These are phyloP conservation scores for Cephus rjabovi DNA, from an alignment of 2,888 invertebrate genomes.

Conservation along the genomic window DNA sequence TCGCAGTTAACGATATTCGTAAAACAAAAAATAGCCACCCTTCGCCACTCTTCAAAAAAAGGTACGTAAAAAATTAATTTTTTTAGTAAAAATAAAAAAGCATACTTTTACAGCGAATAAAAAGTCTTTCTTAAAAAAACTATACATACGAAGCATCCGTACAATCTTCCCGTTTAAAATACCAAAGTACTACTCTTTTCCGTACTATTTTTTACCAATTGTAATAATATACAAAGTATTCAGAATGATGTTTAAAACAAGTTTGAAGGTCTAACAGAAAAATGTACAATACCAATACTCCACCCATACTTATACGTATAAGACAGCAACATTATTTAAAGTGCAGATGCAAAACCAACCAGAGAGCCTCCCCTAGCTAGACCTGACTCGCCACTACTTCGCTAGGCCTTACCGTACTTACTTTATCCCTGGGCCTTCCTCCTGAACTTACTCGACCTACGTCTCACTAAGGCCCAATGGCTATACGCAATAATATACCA, in stretches of 20 bases:
- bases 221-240: neutral
- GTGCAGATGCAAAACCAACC: conserved; percentile 34
- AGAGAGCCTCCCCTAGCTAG: neutral
- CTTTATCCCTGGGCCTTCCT: neutral
- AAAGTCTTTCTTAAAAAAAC: neutral
- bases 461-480: conserved; percentile 31
- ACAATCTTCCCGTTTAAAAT: neutral
- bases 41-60: neutral
- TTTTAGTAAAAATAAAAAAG: neutral
- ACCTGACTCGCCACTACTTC: neutral
- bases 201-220: neutral
- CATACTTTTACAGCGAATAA: neutral
- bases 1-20: neutral
- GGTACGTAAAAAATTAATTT: neutral
- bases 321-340: neutral
- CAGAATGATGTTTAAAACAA: neutral
- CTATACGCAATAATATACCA: conserved; percentile 53
- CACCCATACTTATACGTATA: neutral
- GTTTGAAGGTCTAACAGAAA: neutral
- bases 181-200: neutral
- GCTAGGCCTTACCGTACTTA: neutral
- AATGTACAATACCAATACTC: neutral
- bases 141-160: neutral
- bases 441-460: neutral
- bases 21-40: neutral